Percentiles rank a stretch among this genome's conserved stretches.
phyloP scores from a whole-genome alignment of 2,113 vertebrate species.

The Electrona antarctica region DNA sequence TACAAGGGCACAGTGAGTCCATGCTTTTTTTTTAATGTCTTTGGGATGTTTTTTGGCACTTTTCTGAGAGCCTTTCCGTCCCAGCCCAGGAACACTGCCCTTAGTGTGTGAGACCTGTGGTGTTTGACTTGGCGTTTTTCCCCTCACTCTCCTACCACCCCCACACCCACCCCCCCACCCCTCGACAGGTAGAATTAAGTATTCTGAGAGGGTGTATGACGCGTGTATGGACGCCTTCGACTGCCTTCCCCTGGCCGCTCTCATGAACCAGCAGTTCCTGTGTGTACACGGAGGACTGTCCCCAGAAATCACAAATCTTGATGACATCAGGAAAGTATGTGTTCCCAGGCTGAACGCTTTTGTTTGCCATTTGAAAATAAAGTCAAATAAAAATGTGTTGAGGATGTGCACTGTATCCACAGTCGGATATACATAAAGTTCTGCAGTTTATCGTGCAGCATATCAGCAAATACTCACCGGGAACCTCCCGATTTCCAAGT shows the following conservation, averaged over 20 bases:
- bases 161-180: constrained; percentile 33
- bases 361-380: not conserved
- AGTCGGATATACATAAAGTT: too few species aligned
- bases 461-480: too few species aligned
- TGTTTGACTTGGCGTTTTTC: constrained; percentile 65
- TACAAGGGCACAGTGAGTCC: constrained; percentile 34
- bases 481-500: too few species aligned
- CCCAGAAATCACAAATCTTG: constrained; percentile 97
- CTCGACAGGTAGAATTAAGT: constrained; percentile 98
- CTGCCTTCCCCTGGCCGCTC: constrained; percentile 97
- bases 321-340: constrained; percentile 99
- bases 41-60: constrained; percentile 54
- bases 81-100: constrained; percentile 36
- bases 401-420: too few species aligned
- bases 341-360: constrained; percentile 15
- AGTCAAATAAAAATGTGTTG: too few species aligned
- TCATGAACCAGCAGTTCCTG: constrained; percentile 99
- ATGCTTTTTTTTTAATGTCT: constrained; percentile 42
- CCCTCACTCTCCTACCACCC: constrained; percentile 21
- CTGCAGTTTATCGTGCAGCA: too few species aligned
- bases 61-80: constrained; percentile 41
- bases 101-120: constrained; percentile 38
- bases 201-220: constrained; percentile 97
- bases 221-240: constrained; percentile 99
- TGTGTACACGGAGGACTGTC: constrained; percentile 97